A percentile compares a stretch with the other conserved stretches of the same genome.
phyloP scores from a whole-genome alignment of 2,113 vertebrate species.

The Podarcis muralis region DNA sequence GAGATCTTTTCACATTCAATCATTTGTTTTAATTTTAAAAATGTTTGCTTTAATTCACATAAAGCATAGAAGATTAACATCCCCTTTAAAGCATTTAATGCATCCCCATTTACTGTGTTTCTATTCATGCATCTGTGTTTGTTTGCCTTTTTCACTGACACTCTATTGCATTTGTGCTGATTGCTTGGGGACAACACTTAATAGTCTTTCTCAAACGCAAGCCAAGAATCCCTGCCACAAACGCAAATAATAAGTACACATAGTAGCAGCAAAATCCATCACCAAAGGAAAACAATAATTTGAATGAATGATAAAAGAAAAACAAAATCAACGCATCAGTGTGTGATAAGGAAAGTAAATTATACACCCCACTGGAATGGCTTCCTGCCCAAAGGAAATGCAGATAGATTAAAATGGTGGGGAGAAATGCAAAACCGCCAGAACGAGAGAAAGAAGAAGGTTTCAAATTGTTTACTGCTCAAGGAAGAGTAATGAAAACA shows the following conservation, averaged over 20 bases:
- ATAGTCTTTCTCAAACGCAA: slow-evolving; percentile 43
- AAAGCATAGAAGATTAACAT: background rate
- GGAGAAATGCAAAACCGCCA: slow-evolving; percentile 44
- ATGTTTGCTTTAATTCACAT: background rate
- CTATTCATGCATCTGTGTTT: background rate
- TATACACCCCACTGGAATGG: slow-evolving; percentile 50
- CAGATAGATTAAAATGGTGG: slow-evolving; percentile 34
- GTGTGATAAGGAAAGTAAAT: slow-evolving; percentile 69
- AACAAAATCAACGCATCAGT: slow-evolving; percentile 60
- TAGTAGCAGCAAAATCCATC: slow-evolving; percentile 65
- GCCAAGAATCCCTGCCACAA: slow-evolving; percentile 45
- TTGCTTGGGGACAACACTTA: slow-evolving; percentile 33
- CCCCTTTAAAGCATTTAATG: slow-evolving; percentile 19
- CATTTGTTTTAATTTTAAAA: background rate
- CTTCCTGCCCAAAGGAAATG: slow-evolving; percentile 55
- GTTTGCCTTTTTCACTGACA: background rate
- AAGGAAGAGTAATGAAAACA: background rate
- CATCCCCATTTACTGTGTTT: slow-evolving; percentile 16
- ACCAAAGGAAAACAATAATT: slow-evolving; percentile 67
- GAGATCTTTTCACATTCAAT: background rate
- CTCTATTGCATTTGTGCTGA: slow-evolving; percentile 24
- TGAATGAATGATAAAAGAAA: slow-evolving; percentile 71
- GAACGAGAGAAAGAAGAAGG: background rate
- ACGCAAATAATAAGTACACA: slow-evolving; percentile 62
- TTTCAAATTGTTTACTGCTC: background rate